phyloP scores from a whole-genome alignment of 1,140 invertebrate genomes.

The Thaumetopoea pityocampa region DNA sequence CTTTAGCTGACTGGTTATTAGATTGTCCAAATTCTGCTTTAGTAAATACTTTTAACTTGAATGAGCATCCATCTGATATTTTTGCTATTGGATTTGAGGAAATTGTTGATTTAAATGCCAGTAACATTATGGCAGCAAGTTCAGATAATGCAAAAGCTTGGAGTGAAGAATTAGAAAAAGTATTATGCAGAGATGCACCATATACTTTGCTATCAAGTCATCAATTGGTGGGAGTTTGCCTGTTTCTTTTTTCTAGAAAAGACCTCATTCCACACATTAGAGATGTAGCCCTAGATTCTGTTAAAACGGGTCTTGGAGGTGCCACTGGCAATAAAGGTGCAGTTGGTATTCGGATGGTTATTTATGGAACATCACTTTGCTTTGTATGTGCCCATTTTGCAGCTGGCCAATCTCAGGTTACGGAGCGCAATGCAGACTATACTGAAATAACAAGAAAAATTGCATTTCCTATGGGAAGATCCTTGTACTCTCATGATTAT shows the following conservation, averaged over 20 bases:
- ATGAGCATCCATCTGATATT: slow-evolving; percentile 87
- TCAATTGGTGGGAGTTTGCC: slow-evolving; percentile 98
- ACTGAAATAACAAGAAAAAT: slow-evolving; percentile 96
- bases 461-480: slow-evolving; percentile 94
- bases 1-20: slow-evolving; percentile 95
- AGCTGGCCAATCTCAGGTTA: slow-evolving; percentile 97
- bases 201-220: slow-evolving; percentile 96
- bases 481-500: slow-evolving; percentile 96
- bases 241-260: slow-evolving; percentile 95
- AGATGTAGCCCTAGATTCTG: slow-evolving; percentile 95
- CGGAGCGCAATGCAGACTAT: slow-evolving; percentile 97
- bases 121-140: slow-evolving; percentile 98
- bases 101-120: slow-evolving; percentile 99
- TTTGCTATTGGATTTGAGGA: slow-evolving; percentile 99
- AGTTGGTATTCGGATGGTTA: slow-evolving; percentile 94
- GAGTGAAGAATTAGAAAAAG: slow-evolving; percentile 96
- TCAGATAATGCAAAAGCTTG: slow-evolving; percentile 97
- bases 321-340: slow-evolving; percentile 97
- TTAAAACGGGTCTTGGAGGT: slow-evolving; percentile 98
- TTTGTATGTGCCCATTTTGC: slow-evolving; percentile 99
- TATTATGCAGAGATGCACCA: slow-evolving; percentile 90
- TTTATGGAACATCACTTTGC: slow-evolving; percentile 95
- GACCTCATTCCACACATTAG: slow-evolving; percentile 90
- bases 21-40: slow-evolving; percentile 82
- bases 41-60: slow-evolving; percentile 76